Percentiles rank a stretch among this genome's conserved stretches.
Conservation (phyloP, 2,113 vertebrate species). For the Nothocercus julius region DNA sequence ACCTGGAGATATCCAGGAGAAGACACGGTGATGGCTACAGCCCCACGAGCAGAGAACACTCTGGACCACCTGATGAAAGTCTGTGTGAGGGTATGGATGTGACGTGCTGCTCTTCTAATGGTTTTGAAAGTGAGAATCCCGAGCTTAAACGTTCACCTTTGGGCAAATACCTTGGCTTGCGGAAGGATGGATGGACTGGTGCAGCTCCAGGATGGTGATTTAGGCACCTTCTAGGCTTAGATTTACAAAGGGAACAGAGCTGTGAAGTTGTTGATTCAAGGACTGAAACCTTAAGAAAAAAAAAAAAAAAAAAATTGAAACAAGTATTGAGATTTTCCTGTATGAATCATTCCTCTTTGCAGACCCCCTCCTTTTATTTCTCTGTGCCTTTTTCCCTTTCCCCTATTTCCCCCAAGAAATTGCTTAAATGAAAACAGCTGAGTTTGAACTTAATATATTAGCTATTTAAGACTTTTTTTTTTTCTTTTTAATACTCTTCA, state of each 20-base stretch:
- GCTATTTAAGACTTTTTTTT: neutral
- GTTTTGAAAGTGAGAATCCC: neutral
- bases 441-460: too few species aligned
- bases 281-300: neutral
- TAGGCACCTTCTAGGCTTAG: neutral
- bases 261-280: neutral
- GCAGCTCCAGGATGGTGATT: neutral
- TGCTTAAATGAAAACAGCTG: too few species aligned
- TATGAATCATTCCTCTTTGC: neutral
- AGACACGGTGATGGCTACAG: neutral
- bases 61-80: neutral
- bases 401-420: neutral
- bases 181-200: neutral
- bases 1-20: neutral
- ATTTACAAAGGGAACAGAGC: neutral
- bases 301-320: neutral
- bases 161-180: neutral
- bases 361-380: neutral
- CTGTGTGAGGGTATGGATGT: fast-evolving
- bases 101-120: fast-evolving
- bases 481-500: neutral
- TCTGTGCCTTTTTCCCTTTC: fast-evolving
- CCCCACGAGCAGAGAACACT: neutral
- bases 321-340: neutral
- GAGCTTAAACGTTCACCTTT: neutral